A percentile compares a stretch with the other conserved stretches of the same genome.
Evolutionary conservation across 1,140 invertebrate species (phyloP).

Genomic region (Micrasema longulum): DNA sequence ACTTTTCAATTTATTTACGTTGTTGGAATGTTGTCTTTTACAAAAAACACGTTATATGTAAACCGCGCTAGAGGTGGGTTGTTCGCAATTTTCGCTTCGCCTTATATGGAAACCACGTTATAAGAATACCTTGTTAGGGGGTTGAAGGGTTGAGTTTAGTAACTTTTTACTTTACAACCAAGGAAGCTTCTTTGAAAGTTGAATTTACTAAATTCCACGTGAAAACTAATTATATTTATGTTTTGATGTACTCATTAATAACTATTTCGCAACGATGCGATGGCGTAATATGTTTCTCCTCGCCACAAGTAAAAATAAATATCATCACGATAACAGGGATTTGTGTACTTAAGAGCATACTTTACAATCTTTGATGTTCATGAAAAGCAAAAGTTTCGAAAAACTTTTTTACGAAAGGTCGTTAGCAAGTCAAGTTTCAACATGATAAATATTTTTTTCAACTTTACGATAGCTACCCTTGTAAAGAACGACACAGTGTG

Average conservation of each 20-base stretch:
- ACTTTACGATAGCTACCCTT: not conserved
- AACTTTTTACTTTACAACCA: no score
- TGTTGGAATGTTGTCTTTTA: no score
- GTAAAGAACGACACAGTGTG: not conserved
- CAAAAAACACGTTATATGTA: no score
- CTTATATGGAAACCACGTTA: no score
- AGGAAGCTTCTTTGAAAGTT: no score
- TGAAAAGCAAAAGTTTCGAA: slow-evolving; percentile 12
- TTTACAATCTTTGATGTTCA: slow-evolving; percentile 19
- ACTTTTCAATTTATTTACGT: no score
- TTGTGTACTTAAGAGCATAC: slow-evolving; percentile 1
- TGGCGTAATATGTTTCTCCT: not conserved
- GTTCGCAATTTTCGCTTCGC: no score
- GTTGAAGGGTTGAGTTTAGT: no score
- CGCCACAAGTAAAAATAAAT: not conserved
- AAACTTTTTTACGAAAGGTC: slow-evolving; percentile 5
- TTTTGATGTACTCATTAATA: not conserved
- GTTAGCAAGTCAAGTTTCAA: slow-evolving; percentile 12
- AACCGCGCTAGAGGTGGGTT: no score
- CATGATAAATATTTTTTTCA: slow-evolving; percentile 4
- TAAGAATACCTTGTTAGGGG: no score
- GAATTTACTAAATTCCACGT: not conserved
- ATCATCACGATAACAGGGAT: not conserved
- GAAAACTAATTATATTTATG: not conserved
- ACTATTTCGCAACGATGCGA: not conserved